phyloP scores from a whole-genome alignment of 2,113 vertebrate species.

The Perognathus longimembris region DNA sequence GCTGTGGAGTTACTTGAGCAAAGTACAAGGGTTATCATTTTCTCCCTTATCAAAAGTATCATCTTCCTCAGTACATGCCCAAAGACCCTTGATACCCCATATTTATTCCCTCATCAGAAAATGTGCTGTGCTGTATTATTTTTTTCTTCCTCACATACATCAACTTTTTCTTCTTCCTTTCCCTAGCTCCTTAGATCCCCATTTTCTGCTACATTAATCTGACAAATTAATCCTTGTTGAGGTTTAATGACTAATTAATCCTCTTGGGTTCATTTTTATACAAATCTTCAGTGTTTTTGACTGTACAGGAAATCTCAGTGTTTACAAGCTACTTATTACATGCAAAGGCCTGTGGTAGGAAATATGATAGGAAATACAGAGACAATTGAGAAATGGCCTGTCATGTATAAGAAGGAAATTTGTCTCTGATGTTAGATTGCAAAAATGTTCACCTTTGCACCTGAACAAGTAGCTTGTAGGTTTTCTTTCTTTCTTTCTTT shows the following conservation, averaged over 20 bases:
- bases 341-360: background rate
- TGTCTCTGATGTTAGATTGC: background rate
- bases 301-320: background rate
- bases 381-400: no score
- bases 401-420: background rate
- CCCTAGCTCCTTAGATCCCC: background rate
- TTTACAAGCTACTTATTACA: background rate
- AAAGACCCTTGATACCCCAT: background rate
- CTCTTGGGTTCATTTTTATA: background rate
- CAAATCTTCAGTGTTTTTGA: background rate
- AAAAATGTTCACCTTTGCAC: background rate
- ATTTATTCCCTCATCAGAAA: background rate
- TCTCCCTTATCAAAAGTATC: background rate
- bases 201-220: background rate
- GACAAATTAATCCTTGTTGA: conserved; percentile 9
- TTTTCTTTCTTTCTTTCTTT: background rate
- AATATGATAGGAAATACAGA: background rate
- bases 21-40: background rate
- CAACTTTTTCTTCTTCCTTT: background rate
- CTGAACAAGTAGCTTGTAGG: no score
- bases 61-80: background rate
- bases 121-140: background rate
- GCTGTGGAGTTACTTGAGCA: background rate
- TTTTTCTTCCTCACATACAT: background rate
- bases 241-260: background rate